A percentile compares a stretch with the other conserved stretches of the same genome.
These are phyloP conservation scores for Donacobius atricapilla DNA, from an alignment of 2,113 vertebrate genomes.

Conservation along the genomic window DNA sequence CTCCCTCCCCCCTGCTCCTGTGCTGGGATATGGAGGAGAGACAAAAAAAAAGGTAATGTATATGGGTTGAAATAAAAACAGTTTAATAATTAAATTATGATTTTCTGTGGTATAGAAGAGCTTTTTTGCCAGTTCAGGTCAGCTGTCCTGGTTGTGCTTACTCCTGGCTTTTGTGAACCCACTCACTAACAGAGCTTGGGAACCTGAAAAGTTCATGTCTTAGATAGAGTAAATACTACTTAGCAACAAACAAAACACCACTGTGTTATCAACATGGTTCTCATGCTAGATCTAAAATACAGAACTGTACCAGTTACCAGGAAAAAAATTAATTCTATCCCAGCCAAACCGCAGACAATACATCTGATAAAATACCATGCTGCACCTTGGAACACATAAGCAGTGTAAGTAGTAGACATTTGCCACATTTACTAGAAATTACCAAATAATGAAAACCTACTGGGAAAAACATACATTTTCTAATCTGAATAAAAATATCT, in stretches of 20 bases:
- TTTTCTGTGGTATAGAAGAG: neutral
- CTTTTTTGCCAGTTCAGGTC: neutral
- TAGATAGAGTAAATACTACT: neutral
- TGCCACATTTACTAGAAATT: neutral
- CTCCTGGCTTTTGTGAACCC: neutral
- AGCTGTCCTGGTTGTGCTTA: neutral
- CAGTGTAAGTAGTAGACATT: neutral
- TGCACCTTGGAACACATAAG: neutral
- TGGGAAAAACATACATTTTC: neutral
- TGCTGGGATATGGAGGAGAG: neutral
- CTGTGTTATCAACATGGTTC: neutral
- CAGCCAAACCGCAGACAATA: neutral
- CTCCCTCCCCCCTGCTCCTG: rapidly evolving
- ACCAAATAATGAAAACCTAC: neutral
- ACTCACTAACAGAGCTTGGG: neutral
- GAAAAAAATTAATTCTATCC: neutral
- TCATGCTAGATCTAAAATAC: neutral
- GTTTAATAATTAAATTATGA: neutral
- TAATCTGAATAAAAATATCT: neutral
- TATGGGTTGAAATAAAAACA: neutral
- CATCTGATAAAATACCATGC: neutral
- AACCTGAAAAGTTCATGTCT: neutral
- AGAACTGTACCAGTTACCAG: neutral
- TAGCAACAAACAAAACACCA: neutral
- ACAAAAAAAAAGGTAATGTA: neutral